Conservation (phyloP, 2,113 vertebrate species). For the Anarhynchus alexandrinus region DNA sequence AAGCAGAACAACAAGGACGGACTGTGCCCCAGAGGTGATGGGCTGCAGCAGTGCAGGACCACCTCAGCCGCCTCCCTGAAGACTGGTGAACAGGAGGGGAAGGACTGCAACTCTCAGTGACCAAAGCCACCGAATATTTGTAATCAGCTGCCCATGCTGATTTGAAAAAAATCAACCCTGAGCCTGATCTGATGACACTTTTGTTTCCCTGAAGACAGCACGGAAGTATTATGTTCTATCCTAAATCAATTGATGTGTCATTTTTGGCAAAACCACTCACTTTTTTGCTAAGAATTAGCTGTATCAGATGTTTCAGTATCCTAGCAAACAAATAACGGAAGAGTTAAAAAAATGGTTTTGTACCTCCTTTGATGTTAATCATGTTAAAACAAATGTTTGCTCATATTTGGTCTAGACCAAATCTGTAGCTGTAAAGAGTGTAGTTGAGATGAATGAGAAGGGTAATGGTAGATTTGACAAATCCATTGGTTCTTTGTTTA, state of each 20-base stretch:
- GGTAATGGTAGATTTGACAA: rapidly evolving
- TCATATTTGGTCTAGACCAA: not conserved
- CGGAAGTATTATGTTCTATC: not conserved
- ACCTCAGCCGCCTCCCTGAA: not conserved
- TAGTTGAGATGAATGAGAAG: not conserved
- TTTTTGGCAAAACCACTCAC: not conserved
- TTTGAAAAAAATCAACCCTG: not conserved
- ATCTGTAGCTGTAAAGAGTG: not conserved
- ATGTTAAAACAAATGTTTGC: not conserved
- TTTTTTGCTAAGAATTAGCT: not conserved
- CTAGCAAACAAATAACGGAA: not conserved
- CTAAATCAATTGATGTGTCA: not conserved
- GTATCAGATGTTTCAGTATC: not conserved
- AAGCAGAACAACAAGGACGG: not conserved
- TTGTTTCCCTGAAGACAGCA: not conserved
- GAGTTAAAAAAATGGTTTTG: not conserved
- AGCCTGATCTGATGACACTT: not conserved
- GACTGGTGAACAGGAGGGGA: rapidly evolving
- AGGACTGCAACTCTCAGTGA: too few relatives aligned
- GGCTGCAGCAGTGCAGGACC: not conserved
- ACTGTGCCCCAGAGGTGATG: not conserved
- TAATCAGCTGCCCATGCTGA: not conserved
- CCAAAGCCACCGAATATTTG: not conserved
- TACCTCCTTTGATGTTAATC: not conserved
- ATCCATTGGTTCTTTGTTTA: not conserved